phyloP scores from a whole-genome alignment of 2,888 invertebrate species.

The Hirtodrosophila histrioides region DNA sequence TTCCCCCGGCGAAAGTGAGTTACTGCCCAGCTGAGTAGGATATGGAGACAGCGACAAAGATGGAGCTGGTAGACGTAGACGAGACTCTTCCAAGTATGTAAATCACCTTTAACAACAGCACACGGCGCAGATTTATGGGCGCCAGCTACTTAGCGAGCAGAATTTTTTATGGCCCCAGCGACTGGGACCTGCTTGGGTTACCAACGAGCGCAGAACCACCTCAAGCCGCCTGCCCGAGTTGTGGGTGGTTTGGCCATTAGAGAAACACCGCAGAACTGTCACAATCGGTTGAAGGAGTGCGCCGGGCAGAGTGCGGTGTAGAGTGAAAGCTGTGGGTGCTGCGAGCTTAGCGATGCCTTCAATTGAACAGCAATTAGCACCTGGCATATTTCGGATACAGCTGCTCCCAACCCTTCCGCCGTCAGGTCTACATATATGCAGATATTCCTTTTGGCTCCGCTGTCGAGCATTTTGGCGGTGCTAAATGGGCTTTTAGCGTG shows the following conservation, averaged over 20 bases:
- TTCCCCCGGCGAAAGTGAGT: conserved; percentile 50
- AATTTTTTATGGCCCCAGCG: conserved; percentile 60
- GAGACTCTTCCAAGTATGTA: conserved; percentile 58
- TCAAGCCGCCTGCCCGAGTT: neutral
- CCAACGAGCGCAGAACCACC: conserved; percentile 28
- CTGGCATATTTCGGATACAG: conserved; percentile 33
- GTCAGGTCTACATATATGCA: neutral
- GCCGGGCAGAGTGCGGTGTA: conserved; percentile 3
- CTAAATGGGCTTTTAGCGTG: conserved; percentile 42
- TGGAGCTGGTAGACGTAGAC: neutral
- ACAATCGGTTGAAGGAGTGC: conserved; percentile 29
- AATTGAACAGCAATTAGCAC: conserved; percentile 53
- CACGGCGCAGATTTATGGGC: conserved; percentile 70
- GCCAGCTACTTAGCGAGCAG: conserved; percentile 69
- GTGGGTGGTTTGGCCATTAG: conserved; percentile 43
- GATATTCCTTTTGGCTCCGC: conserved; percentile 14
- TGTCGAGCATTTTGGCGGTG: conserved; percentile 13
- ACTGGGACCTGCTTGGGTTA: conserved; percentile 48
- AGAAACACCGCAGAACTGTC: conserved; percentile 40
- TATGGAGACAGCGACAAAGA: conserved; percentile 2
- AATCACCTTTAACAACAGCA: conserved; percentile 68
- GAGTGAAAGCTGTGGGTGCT: conserved; percentile 40
- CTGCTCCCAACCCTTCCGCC: neutral
- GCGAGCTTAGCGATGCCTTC: conserved; percentile 4
- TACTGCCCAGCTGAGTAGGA: conserved; percentile 30